Evolutionary conservation across 2,113 vertebrate species (phyloP).

Genomic region (Spea bombifrons): DNA sequence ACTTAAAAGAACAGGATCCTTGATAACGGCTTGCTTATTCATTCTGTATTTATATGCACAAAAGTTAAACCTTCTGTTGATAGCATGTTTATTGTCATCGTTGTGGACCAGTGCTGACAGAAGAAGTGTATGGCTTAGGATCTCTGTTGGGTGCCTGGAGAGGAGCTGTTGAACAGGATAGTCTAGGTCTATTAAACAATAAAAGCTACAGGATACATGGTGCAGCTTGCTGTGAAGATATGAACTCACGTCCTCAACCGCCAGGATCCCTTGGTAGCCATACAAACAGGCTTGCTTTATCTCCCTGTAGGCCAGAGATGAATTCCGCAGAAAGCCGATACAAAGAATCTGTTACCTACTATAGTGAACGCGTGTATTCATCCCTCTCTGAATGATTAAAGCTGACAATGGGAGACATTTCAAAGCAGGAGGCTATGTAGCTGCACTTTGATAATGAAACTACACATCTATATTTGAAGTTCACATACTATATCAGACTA

Average conservation of each 20-base stretch:
- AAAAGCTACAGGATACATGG: constrained; percentile 48
- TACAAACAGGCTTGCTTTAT: constrained; percentile 21
- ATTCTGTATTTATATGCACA: constrained; percentile 12
- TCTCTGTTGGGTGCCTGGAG: constrained; percentile 41
- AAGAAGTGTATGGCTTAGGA: constrained; percentile 47
- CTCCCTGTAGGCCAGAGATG: constrained; percentile 4
- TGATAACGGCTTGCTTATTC: constrained; percentile 2
- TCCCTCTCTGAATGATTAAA: constrained; percentile 10
- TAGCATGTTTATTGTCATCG: constrained; percentile 14
- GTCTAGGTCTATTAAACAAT: constrained; percentile 52
- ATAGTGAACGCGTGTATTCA: constrained; percentile 3
- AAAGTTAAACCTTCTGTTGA: neutral
- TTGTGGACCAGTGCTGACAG: constrained; percentile 45
- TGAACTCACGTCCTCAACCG: constrained; percentile 13
- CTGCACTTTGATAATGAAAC: neutral
- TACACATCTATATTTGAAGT: no score
- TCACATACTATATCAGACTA: no score
- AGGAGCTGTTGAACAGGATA: constrained; percentile 52
- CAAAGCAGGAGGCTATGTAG: neutral
- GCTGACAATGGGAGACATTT: neutral
- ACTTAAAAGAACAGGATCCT: neutral
- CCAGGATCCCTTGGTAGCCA: constrained; percentile 22
- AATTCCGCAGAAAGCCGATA: constrained; percentile 15
- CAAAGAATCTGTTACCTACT: constrained; percentile 17
- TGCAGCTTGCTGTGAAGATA: constrained; percentile 19